Evolutionary conservation across 2,113 vertebrate genomes (phyloP), one percentile per base, ranked within the genome.

Genomic region (Dipodomys spectabilis): DNA sequence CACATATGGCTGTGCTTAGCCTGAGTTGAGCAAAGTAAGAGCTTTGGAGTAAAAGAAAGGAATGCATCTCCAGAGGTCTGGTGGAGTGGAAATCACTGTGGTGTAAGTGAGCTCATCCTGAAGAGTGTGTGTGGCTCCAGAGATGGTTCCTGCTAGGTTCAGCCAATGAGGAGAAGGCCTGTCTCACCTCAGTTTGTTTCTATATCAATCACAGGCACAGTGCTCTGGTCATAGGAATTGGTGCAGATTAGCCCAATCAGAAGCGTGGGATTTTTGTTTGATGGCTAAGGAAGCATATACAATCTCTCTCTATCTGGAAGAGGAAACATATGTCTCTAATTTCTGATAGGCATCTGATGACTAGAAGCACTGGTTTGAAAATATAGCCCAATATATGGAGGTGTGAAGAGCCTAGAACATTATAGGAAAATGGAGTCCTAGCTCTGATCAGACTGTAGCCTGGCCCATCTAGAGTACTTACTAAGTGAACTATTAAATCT

Each of bases 361-460:
- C 88, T 35, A 68, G 92, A 79, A 82, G 28, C 15, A 13, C 32
- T 64, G 69, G 57, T 15, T 27, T 1, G 53, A 85, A 71, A 71
- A 6, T 77, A 53, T 44, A 77, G 22, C 60, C 62, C 35, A 57
- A 32, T 68, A 60, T 13, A n/a, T 0, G n/a, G 79, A 90, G 28
- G n/a, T 32, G 44, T 80, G 53, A 88, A 92, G 71, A 90, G 49
- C 44, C 73, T n/a, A 53, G 67, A 85, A 67, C 82, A 64, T 78
- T 19, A 69, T 73, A 92, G 68, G 65, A 28, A 78, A 90, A 67
- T 60, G 74, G 71, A 45, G 12, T 85, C n/a, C 6, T 8, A 62
- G n/a, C 20, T 53, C 64, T 91, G 91, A 75, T 93, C 74, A 77
- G 75, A 68, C 85, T 67, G 35, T 53, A 85, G 45, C 19, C 65